Evolutionary conservation across 2,888 invertebrate species (phyloP).

Genomic region (Pterostichus niger): DNA sequence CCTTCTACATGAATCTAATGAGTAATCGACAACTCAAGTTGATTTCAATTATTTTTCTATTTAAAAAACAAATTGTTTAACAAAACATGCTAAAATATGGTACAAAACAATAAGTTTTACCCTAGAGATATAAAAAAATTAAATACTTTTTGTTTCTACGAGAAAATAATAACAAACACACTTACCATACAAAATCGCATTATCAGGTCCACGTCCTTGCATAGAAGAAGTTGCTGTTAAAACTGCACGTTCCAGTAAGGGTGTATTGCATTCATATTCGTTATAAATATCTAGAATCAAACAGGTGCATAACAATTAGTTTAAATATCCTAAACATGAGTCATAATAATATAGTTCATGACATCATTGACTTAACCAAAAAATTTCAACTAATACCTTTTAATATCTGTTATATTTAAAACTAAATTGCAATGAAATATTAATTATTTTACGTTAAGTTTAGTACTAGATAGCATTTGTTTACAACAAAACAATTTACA

Average conservation of each 20-base stretch:
- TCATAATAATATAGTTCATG: slow-evolving; percentile 46
- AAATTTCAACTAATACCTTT: slow-evolving; percentile 16
- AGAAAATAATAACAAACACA: neutral
- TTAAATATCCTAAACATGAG: slow-evolving; percentile 58
- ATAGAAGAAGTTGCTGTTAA: slow-evolving; percentile 90
- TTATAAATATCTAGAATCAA: slow-evolving; percentile 75
- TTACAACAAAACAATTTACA: slow-evolving; percentile 54
- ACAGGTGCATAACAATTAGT: slow-evolving; percentile 63
- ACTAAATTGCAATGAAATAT: neutral
- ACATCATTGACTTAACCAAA: slow-evolving; percentile 31
- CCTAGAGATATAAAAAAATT: neutral
- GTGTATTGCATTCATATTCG: slow-evolving; percentile 89
- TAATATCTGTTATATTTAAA: neutral
- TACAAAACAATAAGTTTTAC: slow-evolving; percentile 12
- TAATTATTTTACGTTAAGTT: neutral
- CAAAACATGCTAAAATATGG: slow-evolving; percentile 28
- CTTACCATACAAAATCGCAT: slow-evolving; percentile 92
- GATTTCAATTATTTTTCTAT: slow-evolving; percentile 15
- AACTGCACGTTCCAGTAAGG: slow-evolving; percentile 86
- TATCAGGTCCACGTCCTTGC: slow-evolving; percentile 90
- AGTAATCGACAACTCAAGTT: too few species aligned
- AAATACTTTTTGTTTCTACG: neutral
- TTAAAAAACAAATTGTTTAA: neutral
- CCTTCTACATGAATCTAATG: neutral
- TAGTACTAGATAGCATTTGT: slow-evolving; percentile 51